Evolutionary conservation across 2,888 invertebrate species (phyloP), one percentile per base, ranked within the genome.

Genomic region (Odontocolon sp.): DNA sequence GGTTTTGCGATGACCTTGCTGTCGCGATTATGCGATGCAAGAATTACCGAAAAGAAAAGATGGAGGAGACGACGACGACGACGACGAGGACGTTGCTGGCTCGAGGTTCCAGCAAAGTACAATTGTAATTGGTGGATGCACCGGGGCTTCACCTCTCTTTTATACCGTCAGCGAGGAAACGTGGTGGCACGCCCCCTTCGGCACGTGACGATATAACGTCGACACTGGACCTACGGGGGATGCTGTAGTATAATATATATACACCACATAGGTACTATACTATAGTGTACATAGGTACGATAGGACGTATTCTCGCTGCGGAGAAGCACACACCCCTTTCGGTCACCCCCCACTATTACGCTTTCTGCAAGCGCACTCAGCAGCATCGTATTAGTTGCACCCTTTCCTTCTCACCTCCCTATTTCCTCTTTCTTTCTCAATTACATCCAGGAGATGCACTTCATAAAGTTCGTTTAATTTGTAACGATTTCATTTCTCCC

Each of bases 91-190:
- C 11, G 23, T 23, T 11, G 26, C n/a, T n/a, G 16, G 40, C 31
- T 23, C 64, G 59, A 66, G 52, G 26, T 42, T 16, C 47, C 69
- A 77, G 81, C 80, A 81, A 81, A 80, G 82, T 84, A 83, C 81
- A 77, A 84, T 79, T 81, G 85, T 84, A 84, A 85, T 86, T 85
- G 84, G 84, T 82, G 80, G 83, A 83, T 83, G 83, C 81, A 82
- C 81, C 83, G 79, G 71, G 78, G 84, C 76, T 71, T 82, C 82
- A 80, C 82, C 83, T 82, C 83, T 84, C 84, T 85, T 85, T 85
- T 85, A 83, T 85, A 84, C 82, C 81, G 78, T 38, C 70, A 47
- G 26, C 42, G 57, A 36, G 57, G 69, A 64, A 64, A 59, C 82
- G 75, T 69, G 73, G 79, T 75, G 83, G 82, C 81, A 82, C 84